Evolutionary conservation across 2,797 vertebrate species (phyloP), one percentile per base, ranked within the genome.

Genomic region (Bradypodion ventrale): DNA sequence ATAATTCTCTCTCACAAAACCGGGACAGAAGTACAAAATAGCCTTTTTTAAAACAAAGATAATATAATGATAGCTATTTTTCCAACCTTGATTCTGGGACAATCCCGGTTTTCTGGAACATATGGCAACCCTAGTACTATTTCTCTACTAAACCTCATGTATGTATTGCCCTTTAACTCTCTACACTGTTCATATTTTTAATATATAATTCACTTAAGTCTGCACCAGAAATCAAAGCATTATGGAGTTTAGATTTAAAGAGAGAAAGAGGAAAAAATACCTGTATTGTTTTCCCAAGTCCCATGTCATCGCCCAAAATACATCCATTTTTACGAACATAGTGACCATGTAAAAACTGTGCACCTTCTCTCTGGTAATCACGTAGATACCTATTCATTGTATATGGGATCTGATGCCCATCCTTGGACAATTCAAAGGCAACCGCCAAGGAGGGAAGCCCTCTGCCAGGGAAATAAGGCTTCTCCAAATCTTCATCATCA

Each of bases 261-360:
- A 15, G 37, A 75, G 56, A 2, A 49, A 19, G 15, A 81, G 32
- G 83, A 74, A 87, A 90, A 75, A 92, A 91, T 97, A 99, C 98
- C 98, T 99, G 98, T 85, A 99, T 93, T 70, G 98, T 99, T 95
- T 99, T 99, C 87, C 98, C 98, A 83, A 99, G 97, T 62, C 98
- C 98, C 98, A 99, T 99, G 90, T 99, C 98, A 87, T 99, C 98
- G 72, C 98, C 98, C 87, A 99, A 97, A 92, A 99, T 96, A 92
- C 98, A 99, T 0, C 98, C 98, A 87, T 92, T 96, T 88, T 96
- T 96, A 68, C 83, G 90, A 80, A 92, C 81, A 76, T 97, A 99
- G 88, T 96, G 98, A 84, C 88, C 92, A 90, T 97, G 97, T 52
- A 99, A 96, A 92, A 99, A 99, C 77, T 93, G 95, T 68, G 96